Percentiles rank a stretch among this genome's conserved stretches.
These are phyloP conservation scores for Aphelinus atriplicis DNA, from an alignment of 1,140 invertebrate species.

Conservation along the genomic window DNA sequence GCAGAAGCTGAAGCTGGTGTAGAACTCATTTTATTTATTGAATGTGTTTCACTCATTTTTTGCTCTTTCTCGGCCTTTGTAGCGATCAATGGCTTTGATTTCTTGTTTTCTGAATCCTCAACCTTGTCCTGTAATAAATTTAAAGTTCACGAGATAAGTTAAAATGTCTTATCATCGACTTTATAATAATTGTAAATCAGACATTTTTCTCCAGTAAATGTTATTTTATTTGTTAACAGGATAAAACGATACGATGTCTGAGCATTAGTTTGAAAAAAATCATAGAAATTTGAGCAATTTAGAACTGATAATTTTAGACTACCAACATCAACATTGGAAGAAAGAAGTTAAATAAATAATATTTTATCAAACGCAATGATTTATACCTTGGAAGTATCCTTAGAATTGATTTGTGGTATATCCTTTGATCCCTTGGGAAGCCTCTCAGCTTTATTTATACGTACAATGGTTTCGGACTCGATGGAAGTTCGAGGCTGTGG, in stretches of 20 bases:
- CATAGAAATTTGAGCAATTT: no score
- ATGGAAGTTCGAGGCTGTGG: slow-evolving; percentile 28
- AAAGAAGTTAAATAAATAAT: no score
- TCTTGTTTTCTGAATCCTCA: slow-evolving; percentile 44
- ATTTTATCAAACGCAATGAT: no score
- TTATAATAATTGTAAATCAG: no score
- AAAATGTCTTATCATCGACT: no score
- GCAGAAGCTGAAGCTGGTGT: slow-evolving; percentile 36
- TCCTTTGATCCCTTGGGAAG: slow-evolving; percentile 41
- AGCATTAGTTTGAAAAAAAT: no score
- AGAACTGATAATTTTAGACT: no score
- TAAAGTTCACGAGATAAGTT: background rate
- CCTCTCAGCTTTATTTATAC: slow-evolving; percentile 41
- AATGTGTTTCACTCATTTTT: slow-evolving; percentile 37
- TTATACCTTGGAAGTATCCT: slow-evolving; percentile 18
- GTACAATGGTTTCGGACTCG: slow-evolving; percentile 33
- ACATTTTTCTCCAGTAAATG: no score
- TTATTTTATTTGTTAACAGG: no score
- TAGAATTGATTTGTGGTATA: slow-evolving; percentile 30
- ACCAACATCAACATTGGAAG: no score
- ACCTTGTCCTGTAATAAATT: slow-evolving; percentile 24
- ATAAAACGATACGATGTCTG: no score
- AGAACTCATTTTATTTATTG: slow-evolving; percentile 34
- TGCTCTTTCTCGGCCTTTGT: slow-evolving; percentile 47
- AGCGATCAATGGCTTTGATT: slow-evolving; percentile 42